Percentiles rank a stretch among this genome's conserved stretches.
These are phyloP conservation scores for Paraescarpia echinospica DNA, from an alignment of 1,140 invertebrate genomes.

Conservation along the genomic window DNA sequence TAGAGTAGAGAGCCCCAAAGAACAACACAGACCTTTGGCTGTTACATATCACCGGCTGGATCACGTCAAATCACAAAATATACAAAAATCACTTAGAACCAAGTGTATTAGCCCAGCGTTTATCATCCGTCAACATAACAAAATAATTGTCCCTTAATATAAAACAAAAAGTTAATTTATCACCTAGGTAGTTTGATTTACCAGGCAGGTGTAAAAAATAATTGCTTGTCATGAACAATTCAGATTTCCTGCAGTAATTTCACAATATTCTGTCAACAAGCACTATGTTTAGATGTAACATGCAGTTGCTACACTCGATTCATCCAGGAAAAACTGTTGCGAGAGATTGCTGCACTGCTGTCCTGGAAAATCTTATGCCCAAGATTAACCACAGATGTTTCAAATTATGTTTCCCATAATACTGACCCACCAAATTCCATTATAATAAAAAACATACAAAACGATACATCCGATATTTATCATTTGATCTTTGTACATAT, in stretches of 20 bases:
- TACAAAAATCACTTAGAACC: not conserved
- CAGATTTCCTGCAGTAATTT: not conserved
- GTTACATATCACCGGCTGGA: not conserved
- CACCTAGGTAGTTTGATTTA: not conserved
- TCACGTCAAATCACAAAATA: not conserved
- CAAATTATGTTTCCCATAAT: too few species aligned
- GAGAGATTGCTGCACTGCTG: too few species aligned
- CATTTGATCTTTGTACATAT: too few species aligned
- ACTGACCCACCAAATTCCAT: too few species aligned
- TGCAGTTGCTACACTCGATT: too few species aligned
- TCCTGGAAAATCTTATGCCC: too few species aligned
- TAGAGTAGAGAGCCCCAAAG: slow-evolving; percentile 3
- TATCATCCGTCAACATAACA: not conserved
- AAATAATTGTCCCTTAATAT: not conserved
- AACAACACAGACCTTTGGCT: slow-evolving; percentile 4
- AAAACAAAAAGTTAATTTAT: not conserved
- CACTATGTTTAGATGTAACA: too few species aligned
- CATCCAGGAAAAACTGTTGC: too few species aligned
- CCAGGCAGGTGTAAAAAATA: not conserved
- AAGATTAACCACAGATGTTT: too few species aligned
- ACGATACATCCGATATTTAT: too few species aligned
- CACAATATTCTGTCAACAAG: not conserved
- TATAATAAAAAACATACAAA: too few species aligned
- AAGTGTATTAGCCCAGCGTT: not conserved
- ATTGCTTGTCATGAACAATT: not conserved